Evolutionary conservation across 2,113 vertebrate species (phyloP), one percentile per base, ranked within the genome.

Genomic region (Reinhardtius hippoglossoides): DNA sequence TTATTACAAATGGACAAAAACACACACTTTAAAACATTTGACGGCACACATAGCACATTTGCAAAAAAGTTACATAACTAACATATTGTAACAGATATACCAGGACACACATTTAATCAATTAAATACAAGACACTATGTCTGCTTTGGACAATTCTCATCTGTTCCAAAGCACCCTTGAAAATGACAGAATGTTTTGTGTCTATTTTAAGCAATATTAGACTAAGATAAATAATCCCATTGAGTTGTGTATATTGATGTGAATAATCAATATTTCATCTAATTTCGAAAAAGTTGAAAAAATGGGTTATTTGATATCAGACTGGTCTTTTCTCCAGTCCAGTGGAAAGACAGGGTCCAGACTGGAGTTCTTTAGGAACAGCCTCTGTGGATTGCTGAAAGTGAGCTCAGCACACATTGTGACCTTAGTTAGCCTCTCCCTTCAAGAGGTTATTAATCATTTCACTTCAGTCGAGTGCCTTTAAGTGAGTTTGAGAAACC

Each of bases 401-500:
- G 5, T 27, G 15, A 40, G 37, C 37, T 9, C 7, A 3, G 13
- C 42, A 13, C 20, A 21, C 31, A 42, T 24, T 0, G 0, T 23
- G 74, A 76, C 64, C 65, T 66, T 26, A 50, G 1, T 77, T 73
- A 50, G 63, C 18, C 24, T 70, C 65, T 50, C 44, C 35, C 10
- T 54, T 3, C 15, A 26, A 54, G 18, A 54, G 9, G 8, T 62
- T 26, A 57, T 20, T 2, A 42, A 27, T 44, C 10, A 46, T 16
- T 72, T 40, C 15, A 37, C 13, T 60, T 23, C 9, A 37, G 62
- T 56, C 26, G 31, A 31, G 31, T 31, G 31, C 48, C 37, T 66
- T 21, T 9, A 59, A 26, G 21, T 40, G 23, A 18, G 42, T 37
- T 20, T 2, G 37, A 54, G 40, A 69, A 60, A 23, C 50, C 35